phyloP scores from a whole-genome alignment of 2,888 invertebrate genomes.

The Parnassius mnemosyne region DNA sequence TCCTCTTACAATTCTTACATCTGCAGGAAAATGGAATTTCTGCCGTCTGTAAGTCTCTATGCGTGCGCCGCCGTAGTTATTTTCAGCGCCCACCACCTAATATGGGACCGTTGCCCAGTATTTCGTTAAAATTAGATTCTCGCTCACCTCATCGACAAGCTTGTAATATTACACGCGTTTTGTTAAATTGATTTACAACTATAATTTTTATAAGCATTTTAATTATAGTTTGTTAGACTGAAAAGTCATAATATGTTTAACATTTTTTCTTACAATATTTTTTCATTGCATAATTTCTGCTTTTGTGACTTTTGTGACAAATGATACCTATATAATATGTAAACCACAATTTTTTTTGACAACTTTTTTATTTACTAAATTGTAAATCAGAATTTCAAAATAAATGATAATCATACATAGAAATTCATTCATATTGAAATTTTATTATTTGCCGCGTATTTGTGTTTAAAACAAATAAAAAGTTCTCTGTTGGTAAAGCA shows the following conservation, averaged over 20 bases:
- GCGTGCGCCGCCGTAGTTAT: slow-evolving; percentile 49
- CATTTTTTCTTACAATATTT: background rate
- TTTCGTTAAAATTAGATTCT: slow-evolving; percentile 67
- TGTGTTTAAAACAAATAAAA: background rate
- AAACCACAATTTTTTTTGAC: background rate
- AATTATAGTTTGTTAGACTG: background rate
- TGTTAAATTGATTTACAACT: slow-evolving; percentile 13
- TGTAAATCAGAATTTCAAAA: too few species aligned
- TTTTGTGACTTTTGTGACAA: too few species aligned
- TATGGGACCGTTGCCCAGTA: slow-evolving; percentile 74
- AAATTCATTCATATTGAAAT: background rate
- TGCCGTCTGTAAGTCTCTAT: slow-evolving; percentile 37
- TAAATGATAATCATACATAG: too few species aligned
- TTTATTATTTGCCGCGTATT: slow-evolving; percentile 12
- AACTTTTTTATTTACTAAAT: too few species aligned
- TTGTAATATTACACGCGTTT: slow-evolving; percentile 21
- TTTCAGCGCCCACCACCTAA: slow-evolving; percentile 71
- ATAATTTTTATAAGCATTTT: background rate
- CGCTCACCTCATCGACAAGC: slow-evolving; percentile 45
- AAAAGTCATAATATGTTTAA: background rate
- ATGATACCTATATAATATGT: background rate
- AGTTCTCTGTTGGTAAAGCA: slow-evolving; percentile 61
- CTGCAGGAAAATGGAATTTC: slow-evolving; percentile 1
- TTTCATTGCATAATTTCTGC: background rate
- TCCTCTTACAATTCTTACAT: background rate